Base-by-base conservation (phyloP, 2,888 invertebrate species). In the Erpobdella octoculata region DNA sequence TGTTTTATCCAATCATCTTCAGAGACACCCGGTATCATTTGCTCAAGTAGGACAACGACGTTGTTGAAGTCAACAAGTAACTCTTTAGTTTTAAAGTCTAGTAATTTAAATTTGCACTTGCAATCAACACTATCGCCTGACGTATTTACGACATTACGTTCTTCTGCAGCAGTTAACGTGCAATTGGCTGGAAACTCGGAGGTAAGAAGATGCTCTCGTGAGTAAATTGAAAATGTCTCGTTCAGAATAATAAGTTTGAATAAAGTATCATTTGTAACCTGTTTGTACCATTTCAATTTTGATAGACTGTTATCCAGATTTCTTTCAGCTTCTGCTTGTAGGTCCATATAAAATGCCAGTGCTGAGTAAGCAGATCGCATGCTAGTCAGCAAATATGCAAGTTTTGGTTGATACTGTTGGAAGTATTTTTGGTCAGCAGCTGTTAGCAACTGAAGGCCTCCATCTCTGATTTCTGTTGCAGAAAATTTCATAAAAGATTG, bases 261-360 rank as follows among this genome's bases (percentile, higher is more conserved):
- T n/a, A 28, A 62, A 9, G 62, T 62, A 31, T 62, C 62, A 31
- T 62, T 62, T n/a, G 62, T n/a, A 0, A 62, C 62, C 35, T 62
- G 31, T 15, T 33, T 33, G 35, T 62, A 62, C 62, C 62, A 62
- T 31, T 62, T 35, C 2, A 35, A 8, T 21, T 62, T 62, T 5
- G 62, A n/a, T 31, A n/a, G 31, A 35, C 28, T 35, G 21, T 62
- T 62, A 5, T 33, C n/a, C 4, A 9, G n/a, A 31, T 35, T 62
- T n/a, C 35, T 62, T n/a, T 9, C n/a, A 8, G 62, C 62, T 33
- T 62, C 62, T n/a, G n/a, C 8, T 31, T 62, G 35, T 5, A 62
- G 28, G 62, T 62, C 62, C 18, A 33, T 62, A 35, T 33, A 62
- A 33, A 62, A 62, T 2, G 62, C 62, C 62, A 62, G 62, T n/a